Conservation (phyloP, 2,113 vertebrate genomes). For the Verasper variegatus region DNA sequence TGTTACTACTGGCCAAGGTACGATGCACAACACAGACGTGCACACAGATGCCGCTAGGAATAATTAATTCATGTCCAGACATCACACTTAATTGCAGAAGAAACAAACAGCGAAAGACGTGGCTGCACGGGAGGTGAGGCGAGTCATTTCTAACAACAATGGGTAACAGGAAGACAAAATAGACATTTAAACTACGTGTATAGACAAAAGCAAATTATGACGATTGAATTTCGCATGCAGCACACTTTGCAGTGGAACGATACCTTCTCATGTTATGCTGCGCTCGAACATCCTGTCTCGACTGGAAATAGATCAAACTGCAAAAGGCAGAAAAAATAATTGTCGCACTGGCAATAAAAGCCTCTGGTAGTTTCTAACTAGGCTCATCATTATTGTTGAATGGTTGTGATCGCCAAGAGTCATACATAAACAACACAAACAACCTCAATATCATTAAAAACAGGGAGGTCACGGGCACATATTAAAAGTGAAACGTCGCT, state of each 20-base stretch:
- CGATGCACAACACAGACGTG: constrained; percentile 22
- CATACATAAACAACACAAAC: background rate
- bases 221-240: background rate
- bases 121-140: background rate
- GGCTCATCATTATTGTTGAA: background rate
- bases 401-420: background rate
- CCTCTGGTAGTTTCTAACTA: background rate
- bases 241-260: background rate
- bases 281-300: background rate
- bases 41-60: constrained; percentile 33
- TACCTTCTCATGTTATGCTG: too few species aligned
- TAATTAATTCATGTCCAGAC: constrained; percentile 39
- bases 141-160: constrained; percentile 7
- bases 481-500: constrained; percentile 31
- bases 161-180: constrained; percentile 8
- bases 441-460: background rate
- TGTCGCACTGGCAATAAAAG: background rate
- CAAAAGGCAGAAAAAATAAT: background rate
- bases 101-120: constrained; percentile 28
- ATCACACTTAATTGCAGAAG: constrained; percentile 22
- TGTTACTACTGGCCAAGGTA: constrained; percentile 93
- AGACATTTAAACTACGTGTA: background rate
- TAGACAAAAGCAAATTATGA: background rate
- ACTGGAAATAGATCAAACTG: constrained; percentile 12
- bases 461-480: background rate